Conservation (phyloP, 2,888 invertebrate species). For the Drosophila mimetica region DNA sequence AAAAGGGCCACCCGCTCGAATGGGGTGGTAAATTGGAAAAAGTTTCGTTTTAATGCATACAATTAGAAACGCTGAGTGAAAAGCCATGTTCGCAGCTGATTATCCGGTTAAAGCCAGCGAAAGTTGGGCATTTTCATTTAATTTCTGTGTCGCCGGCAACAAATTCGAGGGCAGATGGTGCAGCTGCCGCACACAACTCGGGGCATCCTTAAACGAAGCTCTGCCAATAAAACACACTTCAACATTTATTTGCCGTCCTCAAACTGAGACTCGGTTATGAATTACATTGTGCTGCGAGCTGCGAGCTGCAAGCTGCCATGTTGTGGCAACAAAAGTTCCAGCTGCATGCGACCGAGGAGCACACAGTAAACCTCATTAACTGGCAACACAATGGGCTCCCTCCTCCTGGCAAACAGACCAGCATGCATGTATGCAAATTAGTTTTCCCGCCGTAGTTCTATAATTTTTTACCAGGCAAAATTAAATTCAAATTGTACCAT, state of each 20-base stretch:
- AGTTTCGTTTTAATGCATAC: conserved; percentile 37
- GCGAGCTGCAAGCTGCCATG: conserved; percentile 8
- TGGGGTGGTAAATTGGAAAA: conserved; percentile 19
- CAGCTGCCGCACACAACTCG: neutral
- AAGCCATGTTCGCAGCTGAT: conserved; percentile 52
- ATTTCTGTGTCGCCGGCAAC: neutral
- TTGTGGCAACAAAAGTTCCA: conserved; percentile 33
- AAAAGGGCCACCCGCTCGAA: conserved; percentile 2
- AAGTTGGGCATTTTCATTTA: conserved; percentile 23
- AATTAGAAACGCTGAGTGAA: conserved; percentile 45
- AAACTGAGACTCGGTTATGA: conserved; percentile 27
- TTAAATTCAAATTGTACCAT: conserved; percentile 33
- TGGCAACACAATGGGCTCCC: conserved; percentile 36
- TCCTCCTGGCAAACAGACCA: conserved; percentile 16
- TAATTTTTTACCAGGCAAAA: conserved; percentile 40
- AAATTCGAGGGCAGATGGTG: neutral
- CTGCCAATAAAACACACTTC: conserved; percentile 12
- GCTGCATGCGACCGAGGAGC: neutral
- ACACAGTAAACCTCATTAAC: conserved; percentile 40
- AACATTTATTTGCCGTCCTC: conserved; percentile 11
- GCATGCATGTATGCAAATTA: conserved; percentile 40
- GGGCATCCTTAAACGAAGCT: neutral
- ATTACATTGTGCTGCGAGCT: conserved; percentile 20
- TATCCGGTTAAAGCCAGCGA: conserved; percentile 29
- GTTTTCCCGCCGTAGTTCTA: conserved; percentile 26